These are phyloP conservation scores for Aporophyla nigra DNA, from an alignment of 2,888 invertebrate species.

Conservation along the genomic window DNA sequence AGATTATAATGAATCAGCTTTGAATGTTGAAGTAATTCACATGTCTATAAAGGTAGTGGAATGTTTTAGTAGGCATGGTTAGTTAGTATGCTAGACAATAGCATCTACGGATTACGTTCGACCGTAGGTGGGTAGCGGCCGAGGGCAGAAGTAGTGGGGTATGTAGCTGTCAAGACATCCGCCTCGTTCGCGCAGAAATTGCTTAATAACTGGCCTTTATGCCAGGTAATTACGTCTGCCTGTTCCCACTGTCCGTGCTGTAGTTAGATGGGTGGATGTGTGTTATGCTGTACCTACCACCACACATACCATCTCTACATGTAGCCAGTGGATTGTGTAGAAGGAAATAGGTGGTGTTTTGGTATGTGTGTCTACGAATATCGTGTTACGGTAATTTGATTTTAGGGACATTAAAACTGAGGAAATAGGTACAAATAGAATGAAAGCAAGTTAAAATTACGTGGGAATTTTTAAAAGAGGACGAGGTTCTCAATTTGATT, in stretches of 20 bases:
- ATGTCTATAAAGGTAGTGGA: constrained; percentile 5
- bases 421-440: not conserved
- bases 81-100: constrained; percentile 62
- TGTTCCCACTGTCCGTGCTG: constrained; percentile 60
- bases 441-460: not conserved
- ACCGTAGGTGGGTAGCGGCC: constrained; percentile 53
- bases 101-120: constrained; percentile 53
- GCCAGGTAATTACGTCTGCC: constrained; percentile 83
- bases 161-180: constrained; percentile 72
- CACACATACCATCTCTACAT: not conserved
- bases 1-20: constrained; percentile 34
- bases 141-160: constrained; percentile 53
- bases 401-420: not conserved
- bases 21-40: constrained; percentile 20
- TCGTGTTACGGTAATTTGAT: not conserved
- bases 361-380: not conserved
- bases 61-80: constrained; percentile 24
- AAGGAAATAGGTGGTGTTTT: not conserved
- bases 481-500: too few relatives aligned
- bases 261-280: constrained; percentile 28
- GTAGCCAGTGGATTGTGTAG: constrained; percentile 4
- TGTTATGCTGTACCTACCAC: constrained; percentile 12
- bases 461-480: too few relatives aligned
- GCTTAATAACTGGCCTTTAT: constrained; percentile 88
- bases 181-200: constrained; percentile 82